Conservation (phyloP, 1,140 invertebrate species). For the Penaeus vannamei region DNA sequence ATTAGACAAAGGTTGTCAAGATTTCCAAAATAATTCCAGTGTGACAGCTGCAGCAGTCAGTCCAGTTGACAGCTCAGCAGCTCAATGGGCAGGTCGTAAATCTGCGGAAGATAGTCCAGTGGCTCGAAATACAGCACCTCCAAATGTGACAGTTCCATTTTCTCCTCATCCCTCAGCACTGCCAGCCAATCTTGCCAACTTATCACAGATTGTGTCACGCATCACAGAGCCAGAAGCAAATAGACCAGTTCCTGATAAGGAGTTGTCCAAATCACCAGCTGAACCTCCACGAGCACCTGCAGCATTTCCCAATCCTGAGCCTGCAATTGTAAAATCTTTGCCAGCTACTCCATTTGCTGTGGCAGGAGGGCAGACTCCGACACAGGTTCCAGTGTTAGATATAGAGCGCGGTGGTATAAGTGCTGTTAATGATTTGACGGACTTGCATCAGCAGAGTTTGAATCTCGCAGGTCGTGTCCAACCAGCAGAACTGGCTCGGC, state of each 20-base stretch:
- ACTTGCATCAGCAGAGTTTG: constrained; percentile 59
- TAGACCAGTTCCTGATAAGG: constrained; percentile 54
- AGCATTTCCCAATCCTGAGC: constrained; percentile 54
- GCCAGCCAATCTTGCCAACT: constrained; percentile 74
- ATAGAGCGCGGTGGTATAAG: constrained; percentile 56
- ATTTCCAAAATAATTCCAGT: constrained; percentile 26
- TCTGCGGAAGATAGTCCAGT: constrained; percentile 73
- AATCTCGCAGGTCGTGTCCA: constrained; percentile 40
- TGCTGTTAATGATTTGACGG: constrained; percentile 60
- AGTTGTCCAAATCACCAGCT: constrained; percentile 51
- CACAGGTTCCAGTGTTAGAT: constrained; percentile 57
- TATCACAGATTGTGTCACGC: constrained; percentile 77
- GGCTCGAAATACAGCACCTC: constrained; percentile 39
- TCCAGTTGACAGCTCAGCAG: constrained; percentile 68
- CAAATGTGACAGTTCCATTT: constrained; percentile 57
- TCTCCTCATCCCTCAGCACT: constrained; percentile 61
- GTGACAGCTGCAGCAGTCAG: constrained; percentile 10
- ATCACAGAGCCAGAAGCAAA: constrained; percentile 76
- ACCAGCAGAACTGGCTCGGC: constrained; percentile 52
- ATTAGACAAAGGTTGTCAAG: constrained; percentile 47
- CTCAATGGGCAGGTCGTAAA: constrained; percentile 77
- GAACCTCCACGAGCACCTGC: constrained; percentile 48
- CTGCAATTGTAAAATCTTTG: constrained; percentile 53
- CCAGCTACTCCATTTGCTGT: constrained; percentile 58
- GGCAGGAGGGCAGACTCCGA: constrained; percentile 46